A percentile compares a stretch with the other conserved stretches of the same genome.
Evolutionary conservation across 2,888 invertebrate species (phyloP).

Genomic region (Volucella bombylans): DNA sequence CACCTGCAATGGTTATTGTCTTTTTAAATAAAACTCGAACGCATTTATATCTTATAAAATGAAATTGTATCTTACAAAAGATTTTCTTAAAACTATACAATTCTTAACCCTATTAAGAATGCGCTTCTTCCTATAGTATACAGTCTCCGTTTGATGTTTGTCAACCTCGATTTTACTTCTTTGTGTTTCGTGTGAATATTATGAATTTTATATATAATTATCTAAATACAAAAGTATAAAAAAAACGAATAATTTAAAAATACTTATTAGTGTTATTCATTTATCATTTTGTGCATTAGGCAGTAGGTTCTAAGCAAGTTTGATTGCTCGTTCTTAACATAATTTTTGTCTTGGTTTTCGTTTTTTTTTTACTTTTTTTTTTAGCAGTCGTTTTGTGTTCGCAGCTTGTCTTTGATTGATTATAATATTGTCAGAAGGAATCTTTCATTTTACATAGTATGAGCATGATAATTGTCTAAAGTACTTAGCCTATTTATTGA

Average conservation of each 20-base stretch:
- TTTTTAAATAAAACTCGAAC: slow-evolving; percentile 9
- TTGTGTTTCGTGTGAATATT: slow-evolving; percentile 19
- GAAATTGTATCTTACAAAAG: slow-evolving; percentile 67
- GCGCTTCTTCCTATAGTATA: slow-evolving; percentile 17
- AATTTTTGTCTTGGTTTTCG: slow-evolving; percentile 7
- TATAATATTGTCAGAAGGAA: slow-evolving; percentile 68
- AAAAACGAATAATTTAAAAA: slow-evolving; percentile 65
- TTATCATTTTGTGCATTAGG: slow-evolving; percentile 51
- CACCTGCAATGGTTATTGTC: too few species aligned
- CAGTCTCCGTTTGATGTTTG: slow-evolving; percentile 28
- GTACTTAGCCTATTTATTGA: slow-evolving; percentile 54
- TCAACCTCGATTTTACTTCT: slow-evolving; percentile 27
- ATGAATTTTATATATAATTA: slow-evolving; percentile 56
- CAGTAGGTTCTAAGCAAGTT: slow-evolving; percentile 32
- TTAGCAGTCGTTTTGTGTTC: slow-evolving; percentile 36
- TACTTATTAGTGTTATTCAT: slow-evolving; percentile 33
- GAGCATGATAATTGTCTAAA: slow-evolving; percentile 66
- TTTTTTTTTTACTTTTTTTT: slow-evolving; percentile 23
- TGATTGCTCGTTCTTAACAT: slow-evolving; percentile 43
- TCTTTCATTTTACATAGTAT: slow-evolving; percentile 67
- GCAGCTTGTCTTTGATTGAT: slow-evolving; percentile 51
- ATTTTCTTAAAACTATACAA: slow-evolving; percentile 49
- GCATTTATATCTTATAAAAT: slow-evolving; percentile 54
- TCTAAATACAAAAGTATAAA: slow-evolving; percentile 68
- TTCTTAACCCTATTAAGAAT: slow-evolving; percentile 42